Evolutionary conservation across 2,797 vertebrate species (phyloP), one percentile per base, ranked within the genome.

Genomic region (Amniataba percoides): DNA sequence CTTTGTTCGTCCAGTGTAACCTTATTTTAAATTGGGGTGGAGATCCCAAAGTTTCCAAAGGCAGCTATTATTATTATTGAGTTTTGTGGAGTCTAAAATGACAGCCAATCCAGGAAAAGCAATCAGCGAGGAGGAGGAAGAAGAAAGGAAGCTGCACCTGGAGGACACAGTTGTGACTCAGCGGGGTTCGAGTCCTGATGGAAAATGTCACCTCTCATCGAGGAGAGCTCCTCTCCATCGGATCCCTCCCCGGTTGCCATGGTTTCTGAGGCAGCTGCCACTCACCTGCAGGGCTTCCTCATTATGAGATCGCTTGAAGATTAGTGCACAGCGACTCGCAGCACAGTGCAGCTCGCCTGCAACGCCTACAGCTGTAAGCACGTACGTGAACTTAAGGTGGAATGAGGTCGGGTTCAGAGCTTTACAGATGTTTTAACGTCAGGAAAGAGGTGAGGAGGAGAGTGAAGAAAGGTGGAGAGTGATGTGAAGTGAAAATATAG

Each of bases 201-300:
- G 61, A 45, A 85, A 89, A 89, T 86, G 82, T 87, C 89, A 84
- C 61, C 62, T 23, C 68, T 81, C 88, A 74, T 90, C 82, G 74
- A 74, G 72, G 40, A 68, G 79, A 73, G 59, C 76, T 36, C 68
- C 71, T 85, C 63, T 63, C 51, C 12, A 52, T 64, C 59, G 53
- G 56, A 62, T 23, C 57, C 70, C 56, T 79, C 51, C 64, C 46
- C 53, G 0, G 83, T 93, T 93, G 82, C 91, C 68, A 89, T 92
- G 88, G 92, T 92, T 90, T 88, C 87, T 23, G 31, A 39, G 8
- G 63, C 78, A 82, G 79, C 78, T 90, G 87, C 82, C 85, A 78
- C 82, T 89, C 87, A 94, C 84, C 90, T 89, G 84, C 89, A 67
- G 83, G 56, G 64, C n/a, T 48, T 84, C 81, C 82, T 74, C 84